Conservation (phyloP, 2,113 vertebrate species). For the Orycteropus afer region DNA sequence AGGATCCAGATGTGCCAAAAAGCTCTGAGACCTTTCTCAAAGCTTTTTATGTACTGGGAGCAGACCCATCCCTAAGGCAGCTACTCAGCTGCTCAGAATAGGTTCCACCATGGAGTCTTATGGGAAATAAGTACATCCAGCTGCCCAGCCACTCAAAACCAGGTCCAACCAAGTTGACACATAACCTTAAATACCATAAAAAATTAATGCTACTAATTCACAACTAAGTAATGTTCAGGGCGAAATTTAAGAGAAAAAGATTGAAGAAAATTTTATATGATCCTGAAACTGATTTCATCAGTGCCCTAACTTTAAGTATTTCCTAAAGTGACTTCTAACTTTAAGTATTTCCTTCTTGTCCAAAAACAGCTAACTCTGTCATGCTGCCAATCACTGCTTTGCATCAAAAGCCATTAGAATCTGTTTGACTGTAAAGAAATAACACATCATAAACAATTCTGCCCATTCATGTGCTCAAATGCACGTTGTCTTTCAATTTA, state of each 20-base stretch:
- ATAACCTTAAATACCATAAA: no score
- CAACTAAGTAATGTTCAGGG: background rate
- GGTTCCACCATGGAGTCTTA: no score
- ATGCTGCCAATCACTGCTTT: background rate
- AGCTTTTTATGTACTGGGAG: no score
- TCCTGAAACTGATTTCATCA: background rate
- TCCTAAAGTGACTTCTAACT: background rate
- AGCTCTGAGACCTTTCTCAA: no score
- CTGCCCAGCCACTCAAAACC: no score
- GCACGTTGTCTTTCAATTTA: constrained; percentile 2
- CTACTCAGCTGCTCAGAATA: no score
- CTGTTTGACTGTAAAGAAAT: background rate
- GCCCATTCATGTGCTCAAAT: background rate
- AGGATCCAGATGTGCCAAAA: no score
- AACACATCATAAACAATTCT: background rate
- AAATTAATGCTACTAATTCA: background rate
- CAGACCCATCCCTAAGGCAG: no score
- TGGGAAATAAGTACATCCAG: no score
- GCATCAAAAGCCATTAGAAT: constrained; percentile 16
- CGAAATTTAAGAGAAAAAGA: constrained; percentile 13
- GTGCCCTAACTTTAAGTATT: background rate
- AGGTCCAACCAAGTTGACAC: no score
- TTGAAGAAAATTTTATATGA: constrained; percentile 25
- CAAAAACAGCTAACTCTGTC: background rate
- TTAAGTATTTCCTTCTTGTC: background rate